A percentile compares a stretch with the other conserved stretches of the same genome.
Conservation (phyloP, 2,888 invertebrate genomes). For the Baronia brevicornis region DNA sequence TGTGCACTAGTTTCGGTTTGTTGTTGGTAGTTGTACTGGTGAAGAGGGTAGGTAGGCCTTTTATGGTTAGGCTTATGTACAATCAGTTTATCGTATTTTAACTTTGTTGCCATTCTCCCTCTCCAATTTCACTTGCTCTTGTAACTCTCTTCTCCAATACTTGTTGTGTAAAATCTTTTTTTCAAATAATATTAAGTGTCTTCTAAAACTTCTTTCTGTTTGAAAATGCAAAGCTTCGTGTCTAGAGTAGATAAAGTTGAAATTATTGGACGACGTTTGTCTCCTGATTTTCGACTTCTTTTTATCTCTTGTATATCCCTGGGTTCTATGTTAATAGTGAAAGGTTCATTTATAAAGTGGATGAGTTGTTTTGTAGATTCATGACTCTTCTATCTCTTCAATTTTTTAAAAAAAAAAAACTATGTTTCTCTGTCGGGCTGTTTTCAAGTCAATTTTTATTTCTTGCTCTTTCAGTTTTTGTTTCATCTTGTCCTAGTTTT, state of each 20-base stretch:
- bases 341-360: conserved; percentile 4
- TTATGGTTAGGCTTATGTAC: too few relatives aligned
- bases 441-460: conserved; percentile 7
- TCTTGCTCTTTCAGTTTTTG: background rate
- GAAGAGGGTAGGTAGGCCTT: too few relatives aligned
- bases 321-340: conserved; percentile 8
- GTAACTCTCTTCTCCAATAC: conserved; percentile 21
- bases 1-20: too few relatives aligned
- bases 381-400: conserved; percentile 11
- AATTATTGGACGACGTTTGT: conserved; percentile 8
- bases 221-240: conserved; percentile 14
- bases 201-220: conserved; percentile 13
- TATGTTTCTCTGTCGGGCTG: conserved; percentile 9
- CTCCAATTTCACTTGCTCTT: conserved; percentile 18
- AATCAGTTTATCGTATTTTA: conserved; percentile 21
- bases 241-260: conserved; percentile 13
- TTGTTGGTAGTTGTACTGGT: too few relatives aligned
- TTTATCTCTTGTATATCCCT: conserved; percentile 17
- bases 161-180: conserved; percentile 19
- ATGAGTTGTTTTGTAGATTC: conserved; percentile 6
- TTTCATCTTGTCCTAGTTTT: background rate
- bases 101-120: conserved; percentile 20
- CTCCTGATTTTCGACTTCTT: conserved; percentile 14
- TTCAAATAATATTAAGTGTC: conserved; percentile 15
- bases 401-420: conserved; percentile 15